Base-by-base conservation (phyloP, 2,797 vertebrate species). In the Danio kyathit region DNA sequence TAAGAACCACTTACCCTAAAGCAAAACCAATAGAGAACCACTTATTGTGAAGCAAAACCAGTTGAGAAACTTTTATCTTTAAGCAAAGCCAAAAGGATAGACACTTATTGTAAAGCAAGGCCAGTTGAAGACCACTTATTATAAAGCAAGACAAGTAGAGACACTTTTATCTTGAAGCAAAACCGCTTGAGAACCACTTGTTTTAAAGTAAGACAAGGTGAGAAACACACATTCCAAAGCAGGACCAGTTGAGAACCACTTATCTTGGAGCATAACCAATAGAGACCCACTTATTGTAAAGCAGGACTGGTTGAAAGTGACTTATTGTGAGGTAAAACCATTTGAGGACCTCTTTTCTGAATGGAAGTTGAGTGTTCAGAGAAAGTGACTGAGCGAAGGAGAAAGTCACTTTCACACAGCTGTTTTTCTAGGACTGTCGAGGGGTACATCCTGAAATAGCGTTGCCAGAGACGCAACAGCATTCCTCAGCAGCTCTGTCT, bases 401-500 rank as follows among this genome's bases (percentile, higher is more conserved):
- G 19, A 77, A 46, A 46, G 38, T 41, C 13, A 13, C 10, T 61
- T 60, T 61, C 19, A 13, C 65, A 65, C 71, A 72, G 74, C 60
- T 84, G 65, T 66, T 66, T 83, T 43, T 74, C 44, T 46, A 48
- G 13, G 21, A 17, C 74, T 78, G 40, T 57, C 17, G 29, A 12
- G 13, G 13, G 11, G 12, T 19, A 12, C n/a, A 7, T 66, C 59
- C 64, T 60, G 77, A 76, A 82, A 80, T 74, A 85, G 66, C 17
- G 38, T 54, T 44, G 6, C 60, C 74, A 77, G 12, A 49, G 43
- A 72, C 0, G 57, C 7, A 73, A 48, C 19, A 66, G 46, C 71
- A 21, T 70, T 79, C 60, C 38, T 52, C 14, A 29, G n/a, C 63
- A 63, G 66, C 57, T 78, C 70, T 51, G 9, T 16, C 43, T 40